phyloP scores from a whole-genome alignment of 2,113 vertebrate genomes.

The Indicator maculatus region DNA sequence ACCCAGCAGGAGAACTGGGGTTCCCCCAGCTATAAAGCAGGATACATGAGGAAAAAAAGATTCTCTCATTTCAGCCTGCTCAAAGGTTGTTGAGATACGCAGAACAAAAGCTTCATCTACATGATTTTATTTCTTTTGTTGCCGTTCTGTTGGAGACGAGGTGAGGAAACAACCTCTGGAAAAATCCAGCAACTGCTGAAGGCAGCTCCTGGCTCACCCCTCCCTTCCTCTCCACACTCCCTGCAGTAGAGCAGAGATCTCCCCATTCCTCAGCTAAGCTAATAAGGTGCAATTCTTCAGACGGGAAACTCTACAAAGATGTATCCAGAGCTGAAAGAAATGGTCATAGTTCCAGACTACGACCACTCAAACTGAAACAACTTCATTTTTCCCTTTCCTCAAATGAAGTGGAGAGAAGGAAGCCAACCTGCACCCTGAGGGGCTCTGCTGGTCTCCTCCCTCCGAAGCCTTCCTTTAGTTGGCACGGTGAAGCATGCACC shows the following conservation, averaged over 20 bases:
- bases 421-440: not conserved
- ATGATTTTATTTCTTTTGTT: constrained; percentile 3
- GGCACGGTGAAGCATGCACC: not conserved
- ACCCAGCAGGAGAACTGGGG: not conserved
- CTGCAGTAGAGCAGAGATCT: not conserved
- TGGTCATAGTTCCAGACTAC: not conserved
- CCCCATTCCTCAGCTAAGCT: not conserved
- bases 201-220: not conserved
- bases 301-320: not conserved
- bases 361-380: not conserved
- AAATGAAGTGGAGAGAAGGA: not conserved
- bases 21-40: not conserved
- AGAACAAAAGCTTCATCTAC: not conserved
- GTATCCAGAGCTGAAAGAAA: constrained; percentile 30
- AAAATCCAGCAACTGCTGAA: constrained; percentile 22
- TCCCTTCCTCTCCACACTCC: not conserved
- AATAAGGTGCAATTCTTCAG: constrained; percentile 69
- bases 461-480: not conserved
- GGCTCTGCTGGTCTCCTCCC: not conserved
- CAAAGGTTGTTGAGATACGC: not conserved
- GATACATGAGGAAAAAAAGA: not conserved
- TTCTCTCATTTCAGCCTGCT: not conserved
- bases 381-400: not conserved
- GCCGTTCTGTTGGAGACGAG: not conserved
- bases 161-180: not conserved